Evolutionary conservation across 2,888 invertebrate species (phyloP), one percentile per base, ranked within the genome.

Genomic region (Hirtodrosophila alboralis): DNA sequence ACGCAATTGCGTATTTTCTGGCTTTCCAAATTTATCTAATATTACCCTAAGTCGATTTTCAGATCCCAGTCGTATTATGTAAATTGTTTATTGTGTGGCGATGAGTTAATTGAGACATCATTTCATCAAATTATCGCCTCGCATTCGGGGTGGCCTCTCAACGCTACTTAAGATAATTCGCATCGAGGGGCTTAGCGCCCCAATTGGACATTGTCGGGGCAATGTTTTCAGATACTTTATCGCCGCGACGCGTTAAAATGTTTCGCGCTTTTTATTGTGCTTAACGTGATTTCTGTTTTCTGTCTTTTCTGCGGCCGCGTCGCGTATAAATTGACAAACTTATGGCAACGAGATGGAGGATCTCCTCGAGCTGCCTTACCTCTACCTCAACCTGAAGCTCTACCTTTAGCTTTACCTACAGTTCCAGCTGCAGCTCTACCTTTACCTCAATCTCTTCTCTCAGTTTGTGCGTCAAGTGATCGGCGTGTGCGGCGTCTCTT

Each of bases 161-260:
- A 44, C 62, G 69, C 69, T 66, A 72, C 73, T 83, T 76, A 79
- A 83, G 84, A 84, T 87, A 83, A 87, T 77, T 80, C 81, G 64
- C 66, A 60, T 48, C 47, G 52, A 64, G 81, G 45, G 65, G 83
- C 84, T 81, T 84, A 79, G 75, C 79, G 78, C 74, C 71, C 73
- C 66, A 77, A 63, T 60, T 61, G 71, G 70, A 68, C 80, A 75
- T 61, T 74, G 78, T 74, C 66, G 61, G 65, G 58, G 62, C 83
- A 80, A 80, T 83, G 85, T 81, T 81, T 86, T 67, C 86, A 86
- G 80, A 81, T 81, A 84, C 80, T 81, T 81, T 81, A 86, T 81
- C 80, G 86, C 77, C 49, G 63, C 44, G 70, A 67, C 76, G 84
- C 80, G 77, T 81, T 81, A 86, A 81, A 79, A 86, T 81, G 86